Base-by-base conservation (phyloP, 2,797 vertebrate species). In the Melanotaenia boesemani region DNA sequence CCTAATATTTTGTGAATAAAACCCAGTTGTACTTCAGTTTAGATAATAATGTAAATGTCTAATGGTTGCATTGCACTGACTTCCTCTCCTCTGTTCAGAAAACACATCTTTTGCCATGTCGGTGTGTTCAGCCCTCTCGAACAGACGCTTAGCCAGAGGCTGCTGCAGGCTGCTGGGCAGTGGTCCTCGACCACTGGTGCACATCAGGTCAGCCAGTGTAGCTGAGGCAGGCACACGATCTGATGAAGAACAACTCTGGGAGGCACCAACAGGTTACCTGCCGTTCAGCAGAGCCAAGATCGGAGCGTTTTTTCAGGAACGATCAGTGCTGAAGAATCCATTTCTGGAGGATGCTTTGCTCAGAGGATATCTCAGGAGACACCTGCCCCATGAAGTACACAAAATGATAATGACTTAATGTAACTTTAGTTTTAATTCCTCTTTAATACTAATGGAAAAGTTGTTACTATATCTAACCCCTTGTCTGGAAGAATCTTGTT, bases 331-430 rank as follows among this genome's bases (percentile, higher is more conserved):
- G 37, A 94, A 93, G 70, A 96, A 96, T 85, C 92, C 57, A 0
- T 95, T 95, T 81, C 67, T 94, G 60, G 95, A 96, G 80, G 96
- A 97, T 63, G 81, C 90, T 58, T 87, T 96, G 76, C 94, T 96
- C 48, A 88, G 18, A 86, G 91, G 87, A 62, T 97, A 96, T 87
- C 83, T 96, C 79, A 92, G 79, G 72, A 90, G 93, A 74, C 91
- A 94, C 77, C 89, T 96, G 36, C 95, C 94, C 1, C 57, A 91
- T 8, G 58, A 95, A 95, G 96, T 96, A 65, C 13, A 44, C 6
- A 30, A 8, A 7, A 48, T 0, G 65, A 7, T 52, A 36, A 34
- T 34, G 11, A 64, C 18, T 10, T 6, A 20, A 44, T 0, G 36
- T 0, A 5, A 12, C 18, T 13, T 11, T 39, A 16, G 12, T 52